Conservation (phyloP, 2,888 invertebrate species). For the Empis stercorea region DNA sequence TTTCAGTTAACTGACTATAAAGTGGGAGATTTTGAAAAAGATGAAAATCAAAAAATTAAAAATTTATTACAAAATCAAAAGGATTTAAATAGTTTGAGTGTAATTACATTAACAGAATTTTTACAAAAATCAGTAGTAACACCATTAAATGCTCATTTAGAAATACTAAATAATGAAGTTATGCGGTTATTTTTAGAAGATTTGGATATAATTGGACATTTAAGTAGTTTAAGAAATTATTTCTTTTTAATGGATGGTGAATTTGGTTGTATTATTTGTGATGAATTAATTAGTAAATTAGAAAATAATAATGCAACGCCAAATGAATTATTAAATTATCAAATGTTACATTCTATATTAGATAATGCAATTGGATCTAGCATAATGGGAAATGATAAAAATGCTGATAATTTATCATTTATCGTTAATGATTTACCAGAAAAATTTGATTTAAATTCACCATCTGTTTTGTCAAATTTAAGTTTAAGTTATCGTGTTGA, state of each 20-base stretch:
- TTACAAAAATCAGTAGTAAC: conserved; percentile 53
- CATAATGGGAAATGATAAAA: conserved; percentile 49
- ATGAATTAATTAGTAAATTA: conserved; percentile 53
- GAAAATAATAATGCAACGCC: conserved; percentile 48
- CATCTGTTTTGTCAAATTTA: conserved; percentile 54
- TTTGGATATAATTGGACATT: conserved; percentile 47
- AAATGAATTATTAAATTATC: conserved; percentile 52
- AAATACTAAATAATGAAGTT: conserved; percentile 58
- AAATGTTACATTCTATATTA: conserved; percentile 53
- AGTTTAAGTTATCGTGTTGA: conserved; percentile 54
- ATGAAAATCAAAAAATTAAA: conserved; percentile 6
- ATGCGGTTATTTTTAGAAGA: conserved; percentile 55
- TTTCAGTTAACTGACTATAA: conserved; percentile 17
- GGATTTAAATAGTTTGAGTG: conserved; percentile 19
- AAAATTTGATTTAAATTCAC: conserved; percentile 48
- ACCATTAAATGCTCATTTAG: conserved; percentile 54
- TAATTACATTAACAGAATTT: conserved; percentile 40
- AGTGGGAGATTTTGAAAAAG: neutral
- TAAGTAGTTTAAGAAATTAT: conserved; percentile 60
- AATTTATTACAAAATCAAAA: conserved; percentile 13
- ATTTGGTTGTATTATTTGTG: conserved; percentile 58
- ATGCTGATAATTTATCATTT: conserved; percentile 49
- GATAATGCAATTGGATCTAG: conserved; percentile 56
- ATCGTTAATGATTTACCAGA: conserved; percentile 47
- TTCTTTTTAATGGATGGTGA: conserved; percentile 71